A percentile compares a stretch with the other conserved stretches of the same genome.
These are phyloP conservation scores for Phymorhynchus buccinoides DNA, from an alignment of 1,140 invertebrate species.

Conservation along the genomic window DNA sequence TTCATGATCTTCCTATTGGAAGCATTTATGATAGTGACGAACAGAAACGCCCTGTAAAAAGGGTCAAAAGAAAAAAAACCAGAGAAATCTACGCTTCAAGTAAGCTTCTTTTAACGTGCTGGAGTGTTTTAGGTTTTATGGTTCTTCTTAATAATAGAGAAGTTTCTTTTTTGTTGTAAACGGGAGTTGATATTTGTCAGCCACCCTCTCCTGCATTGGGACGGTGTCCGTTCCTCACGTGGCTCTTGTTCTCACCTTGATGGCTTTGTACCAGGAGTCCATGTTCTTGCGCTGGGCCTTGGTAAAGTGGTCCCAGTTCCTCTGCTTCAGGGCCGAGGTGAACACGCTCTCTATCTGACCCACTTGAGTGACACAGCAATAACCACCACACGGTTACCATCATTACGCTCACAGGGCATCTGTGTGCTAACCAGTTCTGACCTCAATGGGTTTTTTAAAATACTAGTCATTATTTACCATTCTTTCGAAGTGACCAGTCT, in stretches of 20 bases:
- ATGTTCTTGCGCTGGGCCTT: constrained; percentile 98
- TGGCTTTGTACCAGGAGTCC: constrained; percentile 97
- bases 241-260: constrained; percentile 85
- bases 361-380: constrained; percentile 80
- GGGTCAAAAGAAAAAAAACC: too few relatives aligned
- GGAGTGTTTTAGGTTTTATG: too few relatives aligned
- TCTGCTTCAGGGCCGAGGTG: constrained; percentile 93
- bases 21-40: too few relatives aligned
- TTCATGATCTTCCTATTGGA: too few relatives aligned
- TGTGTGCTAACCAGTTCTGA: background rate
- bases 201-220: background rate
- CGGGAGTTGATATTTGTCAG: background rate
- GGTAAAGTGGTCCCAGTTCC: constrained; percentile 99
- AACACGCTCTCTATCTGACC: constrained; percentile 98
- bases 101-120: too few relatives aligned
- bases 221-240: background rate
- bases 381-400: constrained; percentile 27
- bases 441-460: background rate
- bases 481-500: background rate
- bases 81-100: too few relatives aligned
- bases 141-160: too few relatives aligned
- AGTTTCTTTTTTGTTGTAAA: too few relatives aligned
- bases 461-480: background rate
- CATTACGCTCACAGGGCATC: constrained; percentile 5
- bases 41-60: too few relatives aligned